Conservation (phyloP, 2,113 vertebrate genomes). For the Herpailurus yagouaroundi region DNA sequence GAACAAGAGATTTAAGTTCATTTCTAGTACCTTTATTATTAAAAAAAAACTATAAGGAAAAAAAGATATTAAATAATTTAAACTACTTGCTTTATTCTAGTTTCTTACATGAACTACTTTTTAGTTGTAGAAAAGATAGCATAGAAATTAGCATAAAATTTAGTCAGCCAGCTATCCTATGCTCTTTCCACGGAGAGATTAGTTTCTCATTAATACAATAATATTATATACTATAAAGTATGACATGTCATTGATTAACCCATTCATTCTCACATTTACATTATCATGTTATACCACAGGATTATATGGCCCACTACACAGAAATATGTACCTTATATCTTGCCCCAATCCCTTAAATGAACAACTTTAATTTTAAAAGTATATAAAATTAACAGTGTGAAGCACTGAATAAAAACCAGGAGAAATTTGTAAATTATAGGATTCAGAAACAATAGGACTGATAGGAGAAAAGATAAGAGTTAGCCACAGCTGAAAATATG, state of each 20-base stretch:
- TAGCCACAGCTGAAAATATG: background rate
- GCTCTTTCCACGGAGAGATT: background rate
- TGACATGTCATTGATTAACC: background rate
- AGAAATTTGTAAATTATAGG: background rate
- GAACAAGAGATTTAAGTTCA: background rate
- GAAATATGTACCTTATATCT: background rate
- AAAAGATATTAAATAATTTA: slow-evolving; percentile 21
- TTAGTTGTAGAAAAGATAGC: background rate
- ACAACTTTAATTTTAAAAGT: background rate
- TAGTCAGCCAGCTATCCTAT: background rate
- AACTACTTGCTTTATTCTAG: background rate
- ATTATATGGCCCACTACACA: background rate
- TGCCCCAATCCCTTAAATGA: background rate
- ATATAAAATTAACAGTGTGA: background rate
- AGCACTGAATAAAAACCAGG: background rate
- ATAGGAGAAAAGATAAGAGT: background rate
- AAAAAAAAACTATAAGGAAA: background rate
- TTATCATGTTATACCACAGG: background rate
- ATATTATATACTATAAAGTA: background rate
- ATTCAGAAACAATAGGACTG: background rate
- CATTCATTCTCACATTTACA: background rate
- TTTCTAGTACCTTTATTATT: background rate
- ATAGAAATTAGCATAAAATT: background rate
- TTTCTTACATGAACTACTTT: background rate
- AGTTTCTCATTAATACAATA: background rate